Conservation (phyloP, 2,113 vertebrate genomes). For the Dicrurus megarhynchus region DNA sequence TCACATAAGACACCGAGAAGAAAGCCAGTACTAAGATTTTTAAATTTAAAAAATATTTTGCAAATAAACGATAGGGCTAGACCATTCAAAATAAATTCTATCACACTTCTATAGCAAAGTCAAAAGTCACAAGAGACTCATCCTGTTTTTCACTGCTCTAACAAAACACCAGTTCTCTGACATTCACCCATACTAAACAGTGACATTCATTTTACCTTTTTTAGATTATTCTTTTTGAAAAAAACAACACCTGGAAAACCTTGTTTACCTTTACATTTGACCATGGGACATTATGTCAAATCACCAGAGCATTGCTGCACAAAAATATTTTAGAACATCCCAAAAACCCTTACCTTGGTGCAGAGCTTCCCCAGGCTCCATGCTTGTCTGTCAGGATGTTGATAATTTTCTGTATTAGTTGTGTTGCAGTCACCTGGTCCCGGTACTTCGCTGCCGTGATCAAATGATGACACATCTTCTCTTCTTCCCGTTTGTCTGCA, state of each 20-base stretch:
- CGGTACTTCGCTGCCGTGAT: slow-evolving; percentile 94
- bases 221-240: background rate
- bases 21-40: background rate
- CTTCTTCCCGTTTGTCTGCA: slow-evolving; percentile 94
- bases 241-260: background rate
- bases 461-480: slow-evolving; percentile 98
- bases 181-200: background rate
- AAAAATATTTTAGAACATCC: background rate
- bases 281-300: background rate
- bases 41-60: background rate
- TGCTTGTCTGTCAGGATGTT: slow-evolving; percentile 97
- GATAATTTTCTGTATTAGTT: slow-evolving; percentile 95
- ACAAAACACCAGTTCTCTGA: background rate
- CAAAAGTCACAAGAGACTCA: background rate
- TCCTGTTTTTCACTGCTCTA: background rate
- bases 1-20: background rate
- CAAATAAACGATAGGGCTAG: background rate
- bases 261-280: background rate
- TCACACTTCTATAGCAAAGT: background rate
- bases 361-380: slow-evolving; percentile 91
- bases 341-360: slow-evolving; percentile 78
- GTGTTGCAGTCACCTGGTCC: slow-evolving; percentile 94
- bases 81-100: background rate
- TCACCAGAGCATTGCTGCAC: background rate
- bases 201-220: background rate